phyloP scores from a whole-genome alignment of 2,113 vertebrate genomes.

The Ia io region DNA sequence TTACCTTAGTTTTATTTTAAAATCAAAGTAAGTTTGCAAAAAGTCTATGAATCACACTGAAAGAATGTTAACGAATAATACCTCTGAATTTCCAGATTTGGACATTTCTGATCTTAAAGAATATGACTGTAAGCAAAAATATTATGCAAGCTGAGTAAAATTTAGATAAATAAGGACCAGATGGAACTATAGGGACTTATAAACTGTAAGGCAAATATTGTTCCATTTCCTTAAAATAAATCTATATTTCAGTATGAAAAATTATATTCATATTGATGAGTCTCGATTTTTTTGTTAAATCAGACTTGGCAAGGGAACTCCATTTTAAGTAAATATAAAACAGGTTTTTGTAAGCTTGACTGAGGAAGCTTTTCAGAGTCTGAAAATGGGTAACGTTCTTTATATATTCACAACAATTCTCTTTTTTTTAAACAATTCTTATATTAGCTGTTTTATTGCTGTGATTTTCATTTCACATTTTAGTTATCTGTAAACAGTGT shows the following conservation, averaged over 20 bases:
- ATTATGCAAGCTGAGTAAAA: slow-evolving; percentile 81
- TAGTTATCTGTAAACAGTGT: slow-evolving; percentile 68
- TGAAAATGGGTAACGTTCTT: slow-evolving; percentile 59
- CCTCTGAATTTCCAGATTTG: slow-evolving; percentile 82
- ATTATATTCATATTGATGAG: slow-evolving; percentile 80
- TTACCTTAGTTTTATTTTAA: slow-evolving; percentile 84
- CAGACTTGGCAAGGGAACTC: slow-evolving; percentile 69
- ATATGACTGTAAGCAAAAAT: slow-evolving; percentile 82
- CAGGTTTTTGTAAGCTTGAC: slow-evolving; percentile 71
- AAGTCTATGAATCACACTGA: slow-evolving; percentile 78
- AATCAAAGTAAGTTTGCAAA: slow-evolving; percentile 83
- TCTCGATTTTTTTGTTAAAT: slow-evolving; percentile 79
- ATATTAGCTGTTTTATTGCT: slow-evolving; percentile 71
- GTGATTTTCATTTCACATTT: slow-evolving; percentile 69
- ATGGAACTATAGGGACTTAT: slow-evolving; percentile 81
- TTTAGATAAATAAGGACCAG: slow-evolving; percentile 84
- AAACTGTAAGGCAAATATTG: slow-evolving; percentile 83
- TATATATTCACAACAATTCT: slow-evolving; percentile 53
- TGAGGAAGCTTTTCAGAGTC: slow-evolving; percentile 63
- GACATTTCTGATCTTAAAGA: slow-evolving; percentile 79
- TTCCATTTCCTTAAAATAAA: slow-evolving; percentile 82
- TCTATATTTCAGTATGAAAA: slow-evolving; percentile 82
- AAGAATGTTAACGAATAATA: slow-evolving; percentile 84
- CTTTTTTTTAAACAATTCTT: slow-evolving; percentile 47
- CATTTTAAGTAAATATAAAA: slow-evolving; percentile 76